These are phyloP conservation scores for Cebidichthys violaceus DNA, from an alignment of 2,113 vertebrate genomes.

Conservation along the genomic window DNA sequence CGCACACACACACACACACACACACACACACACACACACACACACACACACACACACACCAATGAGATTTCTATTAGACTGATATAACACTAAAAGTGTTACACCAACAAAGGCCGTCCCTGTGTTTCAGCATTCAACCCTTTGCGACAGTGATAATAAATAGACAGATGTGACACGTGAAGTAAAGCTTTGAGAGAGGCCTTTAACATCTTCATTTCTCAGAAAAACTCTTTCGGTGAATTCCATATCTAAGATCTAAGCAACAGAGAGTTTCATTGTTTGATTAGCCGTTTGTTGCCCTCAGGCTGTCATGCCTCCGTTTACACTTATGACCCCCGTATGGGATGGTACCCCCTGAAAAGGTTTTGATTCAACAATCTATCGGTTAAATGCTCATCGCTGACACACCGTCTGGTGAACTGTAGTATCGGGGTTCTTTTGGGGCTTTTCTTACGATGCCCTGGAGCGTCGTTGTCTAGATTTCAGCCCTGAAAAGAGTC, in stretches of 20 bases:
- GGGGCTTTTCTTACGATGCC: background rate
- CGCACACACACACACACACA: background rate
- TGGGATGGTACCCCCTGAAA: background rate
- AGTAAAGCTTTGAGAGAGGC: background rate
- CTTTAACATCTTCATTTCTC: slow-evolving; percentile 15
- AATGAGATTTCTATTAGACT: background rate
- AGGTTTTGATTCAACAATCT: background rate
- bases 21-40: background rate
- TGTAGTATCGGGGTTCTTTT: background rate
- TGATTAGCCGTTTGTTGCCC: background rate
- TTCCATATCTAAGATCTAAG: background rate
- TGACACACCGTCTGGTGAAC: background rate
- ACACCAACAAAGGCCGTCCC: background rate
- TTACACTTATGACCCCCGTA: background rate
- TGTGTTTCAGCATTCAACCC: background rate
- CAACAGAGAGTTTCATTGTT: slow-evolving; percentile 5
- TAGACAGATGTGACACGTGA: background rate
- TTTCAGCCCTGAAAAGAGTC: background rate
- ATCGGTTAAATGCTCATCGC: background rate
- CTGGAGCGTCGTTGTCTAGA: background rate
- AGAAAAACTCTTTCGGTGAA: slow-evolving; percentile 13
- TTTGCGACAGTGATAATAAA: background rate
- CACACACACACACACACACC: background rate
- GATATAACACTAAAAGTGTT: background rate
- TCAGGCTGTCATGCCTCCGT: background rate